phyloP scores from a whole-genome alignment of 2,113 vertebrate genomes.

The Pluvianellus socialis region DNA sequence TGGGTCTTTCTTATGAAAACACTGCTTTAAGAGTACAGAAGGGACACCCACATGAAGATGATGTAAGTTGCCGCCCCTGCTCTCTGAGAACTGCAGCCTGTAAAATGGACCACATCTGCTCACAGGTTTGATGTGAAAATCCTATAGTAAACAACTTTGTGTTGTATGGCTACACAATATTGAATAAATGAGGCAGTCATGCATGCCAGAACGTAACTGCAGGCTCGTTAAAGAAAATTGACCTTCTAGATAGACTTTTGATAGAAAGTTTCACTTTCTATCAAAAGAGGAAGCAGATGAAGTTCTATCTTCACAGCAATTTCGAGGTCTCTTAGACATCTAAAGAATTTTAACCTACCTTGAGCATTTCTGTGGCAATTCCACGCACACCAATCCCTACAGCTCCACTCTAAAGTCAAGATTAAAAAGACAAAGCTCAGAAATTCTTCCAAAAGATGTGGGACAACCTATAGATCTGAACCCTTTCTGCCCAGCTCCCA shows the following conservation, averaged over 20 bases:
- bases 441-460: neutral
- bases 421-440: neutral
- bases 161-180: neutral
- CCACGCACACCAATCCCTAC: neutral
- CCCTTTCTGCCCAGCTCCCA: neutral
- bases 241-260: neutral
- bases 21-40: neutral
- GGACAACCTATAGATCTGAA: neutral
- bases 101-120: neutral
- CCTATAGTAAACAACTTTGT: neutral
- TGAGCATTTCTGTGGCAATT: neutral
- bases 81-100: neutral
- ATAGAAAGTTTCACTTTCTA: neutral
- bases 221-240: neutral
- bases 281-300: neutral
- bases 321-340: neutral
- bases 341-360: neutral
- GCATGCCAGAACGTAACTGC: neutral
- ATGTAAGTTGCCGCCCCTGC: fast-evolving
- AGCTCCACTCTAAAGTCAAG: neutral
- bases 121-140: neutral
- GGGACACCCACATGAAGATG: neutral
- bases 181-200: neutral
- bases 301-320: neutral
- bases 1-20: neutral